Evolutionary conservation across 1,140 invertebrate genomes (phyloP), one percentile per base, ranked within the genome.

Genomic region (Drosophila kepulauana): DNA sequence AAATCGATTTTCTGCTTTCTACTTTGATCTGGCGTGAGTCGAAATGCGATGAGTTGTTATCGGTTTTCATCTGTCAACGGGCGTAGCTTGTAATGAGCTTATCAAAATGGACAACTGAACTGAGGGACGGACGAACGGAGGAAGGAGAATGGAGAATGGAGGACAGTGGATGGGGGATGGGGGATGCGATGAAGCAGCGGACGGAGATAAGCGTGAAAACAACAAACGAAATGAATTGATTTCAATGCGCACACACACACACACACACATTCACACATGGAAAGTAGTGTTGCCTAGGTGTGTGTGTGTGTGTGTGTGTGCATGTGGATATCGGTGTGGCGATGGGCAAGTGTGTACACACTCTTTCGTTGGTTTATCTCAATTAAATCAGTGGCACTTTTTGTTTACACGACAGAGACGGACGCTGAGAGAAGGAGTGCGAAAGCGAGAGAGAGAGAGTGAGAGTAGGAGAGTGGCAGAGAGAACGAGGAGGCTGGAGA

Each of bases 301-400:
- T 52, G 48, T 8, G 6, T 11, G 58, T 52, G 46, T 52, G 48
- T 11, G 6, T 11, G 30, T 13, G n/a, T 30, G n/a, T 45, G 10
- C 5, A 7, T 59, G 4, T 15, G 38, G 8, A 13, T 30, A 13
- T 6, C 8, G 25, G 38, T 56, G 45, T 49, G 35, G 2, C 5
- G 15, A 16, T 35, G 15, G 28, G 38, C 5, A 49, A 41, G 46
- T 73, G 65, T 74, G 71, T 59, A 57, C 35, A 67, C 66, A 62
- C 76, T 86, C 82, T 80, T 88, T 88, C 80, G 77, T 84, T 84
- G 80, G 84, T 69, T 75, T 74, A 75, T 82, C 74, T 71, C 70
- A 88, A 87, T 84, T 77, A 80, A 80, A 68, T 20, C 57, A 70
- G 68, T 61, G 80, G 75, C 85, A 80, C 54, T 82, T 65, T 79